phyloP scores from a whole-genome alignment of 2,797 vertebrate species.

The Pangasius mekongensis region DNA sequence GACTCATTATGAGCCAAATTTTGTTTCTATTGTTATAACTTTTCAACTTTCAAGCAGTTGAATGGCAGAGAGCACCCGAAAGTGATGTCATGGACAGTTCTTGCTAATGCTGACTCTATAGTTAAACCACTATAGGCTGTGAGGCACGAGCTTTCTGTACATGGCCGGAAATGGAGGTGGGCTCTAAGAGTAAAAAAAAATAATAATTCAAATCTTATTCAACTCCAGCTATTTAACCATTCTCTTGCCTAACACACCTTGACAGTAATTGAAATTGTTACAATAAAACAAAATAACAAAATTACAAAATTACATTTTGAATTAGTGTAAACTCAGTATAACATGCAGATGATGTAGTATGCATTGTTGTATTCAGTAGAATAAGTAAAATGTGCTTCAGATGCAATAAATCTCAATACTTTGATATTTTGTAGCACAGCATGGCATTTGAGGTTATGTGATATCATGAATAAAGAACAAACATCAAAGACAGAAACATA shows the following conservation, averaged over 20 bases:
- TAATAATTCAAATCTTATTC: neutral
- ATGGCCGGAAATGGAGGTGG: neutral
- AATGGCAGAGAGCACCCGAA: too few species aligned
- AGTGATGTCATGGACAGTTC: too few species aligned
- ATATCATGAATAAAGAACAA: slow-evolving; percentile 18
- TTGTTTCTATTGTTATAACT: neutral
- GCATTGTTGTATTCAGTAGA: neutral
- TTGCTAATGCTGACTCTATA: neutral
- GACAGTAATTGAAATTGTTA: neutral
- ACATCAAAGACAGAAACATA: neutral
- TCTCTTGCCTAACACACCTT: too few species aligned
- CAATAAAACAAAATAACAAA: neutral
- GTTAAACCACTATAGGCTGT: neutral
- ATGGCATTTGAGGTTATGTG: neutral
- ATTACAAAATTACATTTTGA: neutral
- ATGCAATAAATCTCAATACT: neutral
- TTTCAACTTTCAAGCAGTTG: neutral
- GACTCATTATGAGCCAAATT: neutral
- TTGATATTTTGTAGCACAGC: neutral
- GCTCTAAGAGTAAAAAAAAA: neutral
- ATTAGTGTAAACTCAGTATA: neutral
- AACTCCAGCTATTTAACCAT: neutral
- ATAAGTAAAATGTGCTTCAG: neutral
- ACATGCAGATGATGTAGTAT: neutral
- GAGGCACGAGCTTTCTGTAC: neutral